These are phyloP conservation scores for Bugulina stolonifera DNA, from an alignment of 2,888 invertebrate genomes.

Conservation along the genomic window DNA sequence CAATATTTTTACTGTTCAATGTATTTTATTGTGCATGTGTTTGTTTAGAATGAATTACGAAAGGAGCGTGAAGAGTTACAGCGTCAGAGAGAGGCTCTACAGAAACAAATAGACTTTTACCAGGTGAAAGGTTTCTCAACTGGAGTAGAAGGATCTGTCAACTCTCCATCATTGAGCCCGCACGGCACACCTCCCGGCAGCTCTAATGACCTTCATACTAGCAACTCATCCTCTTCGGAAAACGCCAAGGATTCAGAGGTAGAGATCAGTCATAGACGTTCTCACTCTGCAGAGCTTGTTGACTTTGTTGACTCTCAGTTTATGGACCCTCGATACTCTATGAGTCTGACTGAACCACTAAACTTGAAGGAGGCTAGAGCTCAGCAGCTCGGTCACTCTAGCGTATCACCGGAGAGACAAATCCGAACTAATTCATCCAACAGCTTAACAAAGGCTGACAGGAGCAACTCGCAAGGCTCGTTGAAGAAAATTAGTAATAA, in stretches of 20 bases:
- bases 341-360: slow-evolving; percentile 14
- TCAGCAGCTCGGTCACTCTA: neutral
- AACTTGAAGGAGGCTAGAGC: slow-evolving; percentile 20
- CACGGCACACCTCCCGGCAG: neutral
- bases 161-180: neutral
- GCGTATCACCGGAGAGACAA: slow-evolving; percentile 1
- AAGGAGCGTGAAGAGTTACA: slow-evolving; percentile 87
- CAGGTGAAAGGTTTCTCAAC: slow-evolving; percentile 27
- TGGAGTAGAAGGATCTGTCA: neutral
- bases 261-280: neutral
- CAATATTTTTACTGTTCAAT: too few species aligned
- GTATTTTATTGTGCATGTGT: too few species aligned
- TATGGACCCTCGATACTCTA: neutral
- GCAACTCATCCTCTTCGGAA: neutral
- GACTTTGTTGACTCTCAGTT: neutral
- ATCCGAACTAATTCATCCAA: neutral
- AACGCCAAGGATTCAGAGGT: neutral
- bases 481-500: slow-evolving; percentile 11
- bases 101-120: slow-evolving; percentile 59
- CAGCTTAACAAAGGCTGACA: neutral
- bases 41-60: slow-evolving; percentile 70
- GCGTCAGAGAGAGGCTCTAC: slow-evolving; percentile 75
- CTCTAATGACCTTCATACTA: neutral
- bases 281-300: slow-evolving; percentile 15
- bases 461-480: neutral